Evolutionary conservation across 2,797 vertebrate genomes (phyloP), one percentile per base, ranked within the genome.

Genomic region (Lophius americanus): DNA sequence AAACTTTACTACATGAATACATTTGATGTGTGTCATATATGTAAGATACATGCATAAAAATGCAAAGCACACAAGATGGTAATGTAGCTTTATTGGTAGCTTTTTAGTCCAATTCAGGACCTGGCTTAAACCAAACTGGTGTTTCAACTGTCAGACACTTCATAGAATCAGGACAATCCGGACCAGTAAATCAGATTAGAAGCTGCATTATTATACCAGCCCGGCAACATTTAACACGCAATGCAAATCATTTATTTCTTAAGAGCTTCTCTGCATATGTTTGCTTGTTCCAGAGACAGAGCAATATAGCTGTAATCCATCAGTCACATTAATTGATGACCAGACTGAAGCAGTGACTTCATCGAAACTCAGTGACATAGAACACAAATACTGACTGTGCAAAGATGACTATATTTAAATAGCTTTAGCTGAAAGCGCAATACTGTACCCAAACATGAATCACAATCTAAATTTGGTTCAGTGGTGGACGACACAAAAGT

Each of bases 331-430:
- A 60, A 79, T 77, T 58, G 12, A 79, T 75, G 38, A 47, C 9
- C 14, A 51, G 41, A 74, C 9, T 77, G 38, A 80, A 43, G 37
- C 55, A 55, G 53, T 65, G 49, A 79, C 79, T 58, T 69, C 32
- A 84, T 49, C 54, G 60, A 89, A 88, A 87, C 82, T 85, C 46
- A 23, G 5, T 39, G 37, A 62, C 41, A 78, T 42, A 50, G 54
- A 60, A 60, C 54, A 78, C 60, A 78, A 78, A 78, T 60, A 58
- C 46, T 63, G 80, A 73, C 54, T 47, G 39, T 74, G 70, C 50
- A 63, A 70, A 69, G 35, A 8, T 11, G 2, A 38, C 41, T 49
- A 4, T 86, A 59, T 72, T 76, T 50, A 70, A 80, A 79, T 51
- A 38, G 58, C 42, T 55, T 79, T 79, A 54, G 51, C 46, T 68